Evolutionary conservation across 2,113 vertebrate genomes (phyloP).

Genomic region (Cavia aperea): DNA sequence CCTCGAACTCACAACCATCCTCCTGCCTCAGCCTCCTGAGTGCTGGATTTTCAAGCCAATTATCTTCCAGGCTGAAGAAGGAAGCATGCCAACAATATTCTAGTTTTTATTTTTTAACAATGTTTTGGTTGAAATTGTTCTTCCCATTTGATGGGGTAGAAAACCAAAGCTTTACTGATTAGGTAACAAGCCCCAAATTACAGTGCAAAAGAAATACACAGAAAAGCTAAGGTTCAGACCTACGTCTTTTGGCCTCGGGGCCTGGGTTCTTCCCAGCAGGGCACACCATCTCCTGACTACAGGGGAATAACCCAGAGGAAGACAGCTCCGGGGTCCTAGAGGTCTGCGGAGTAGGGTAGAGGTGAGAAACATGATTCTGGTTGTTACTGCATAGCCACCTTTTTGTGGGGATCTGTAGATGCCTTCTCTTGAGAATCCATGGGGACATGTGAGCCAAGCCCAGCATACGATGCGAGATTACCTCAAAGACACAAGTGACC

Average conservation of each 20-base stretch:
- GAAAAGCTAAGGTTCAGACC: background rate
- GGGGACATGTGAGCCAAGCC: constrained; percentile 10
- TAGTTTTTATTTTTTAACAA: constrained; percentile 35
- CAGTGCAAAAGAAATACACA: background rate
- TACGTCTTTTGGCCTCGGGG: background rate
- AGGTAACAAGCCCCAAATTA: background rate
- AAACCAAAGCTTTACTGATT: background rate
- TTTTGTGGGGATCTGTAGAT: background rate
- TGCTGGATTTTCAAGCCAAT: constrained; percentile 37
- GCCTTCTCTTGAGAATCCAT: constrained; percentile 24
- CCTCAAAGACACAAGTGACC: background rate
- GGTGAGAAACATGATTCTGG: background rate
- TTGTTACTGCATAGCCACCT: background rate
- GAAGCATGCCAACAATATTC: background rate
- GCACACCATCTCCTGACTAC: accelerated
- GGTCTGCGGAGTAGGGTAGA: background rate
- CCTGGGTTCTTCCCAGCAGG: background rate
- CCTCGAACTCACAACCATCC: background rate
- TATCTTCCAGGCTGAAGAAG: background rate
- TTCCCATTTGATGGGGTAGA: background rate
- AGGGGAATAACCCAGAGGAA: background rate
- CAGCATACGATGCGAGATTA: background rate
- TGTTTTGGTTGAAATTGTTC: background rate
- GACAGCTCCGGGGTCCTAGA: background rate
- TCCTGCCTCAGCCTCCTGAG: background rate